Conservation (phyloP, 2,797 vertebrate genomes). For the Sphaeramia orbicularis region DNA sequence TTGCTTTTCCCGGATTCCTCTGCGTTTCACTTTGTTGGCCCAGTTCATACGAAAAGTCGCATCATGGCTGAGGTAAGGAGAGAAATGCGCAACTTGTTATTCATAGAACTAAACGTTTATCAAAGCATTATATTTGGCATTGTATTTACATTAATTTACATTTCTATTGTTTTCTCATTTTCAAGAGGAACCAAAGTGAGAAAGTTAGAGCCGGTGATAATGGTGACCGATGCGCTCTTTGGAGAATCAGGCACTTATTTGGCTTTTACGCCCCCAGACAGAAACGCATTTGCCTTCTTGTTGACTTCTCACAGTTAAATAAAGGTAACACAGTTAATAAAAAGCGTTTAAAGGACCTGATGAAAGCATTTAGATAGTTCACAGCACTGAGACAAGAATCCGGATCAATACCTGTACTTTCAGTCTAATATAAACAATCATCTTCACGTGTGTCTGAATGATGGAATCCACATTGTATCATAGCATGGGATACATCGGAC, state of each 20-base stretch:
- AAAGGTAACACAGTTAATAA: conserved; percentile 1
- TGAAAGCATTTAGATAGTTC: background rate
- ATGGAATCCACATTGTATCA: background rate
- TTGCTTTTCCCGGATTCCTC: conserved; percentile 17
- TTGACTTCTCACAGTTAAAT: background rate
- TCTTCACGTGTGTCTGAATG: background rate
- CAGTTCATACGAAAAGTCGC: conserved; percentile 20
- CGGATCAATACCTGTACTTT: background rate
- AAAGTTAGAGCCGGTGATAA: conserved; percentile 5
- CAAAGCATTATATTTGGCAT: too few relatives aligned
- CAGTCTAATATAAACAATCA: background rate
- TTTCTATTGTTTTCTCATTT: background rate
- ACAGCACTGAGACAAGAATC: background rate
- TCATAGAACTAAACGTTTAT: rapidly evolving
- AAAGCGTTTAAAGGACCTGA: background rate
- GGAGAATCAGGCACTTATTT: background rate
- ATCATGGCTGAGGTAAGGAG: background rate
- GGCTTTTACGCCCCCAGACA: conserved; percentile 13
- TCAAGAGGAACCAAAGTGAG: background rate
- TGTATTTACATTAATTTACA: too few relatives aligned
- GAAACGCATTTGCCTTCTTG: background rate
- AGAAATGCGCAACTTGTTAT: background rate
- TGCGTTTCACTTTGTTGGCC: conserved; percentile 36
- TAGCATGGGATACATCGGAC: conserved; percentile 8
- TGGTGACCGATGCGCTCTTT: background rate